These are phyloP conservation scores for Cygnus buccinator DNA, from an alignment of 2,113 vertebrate species.

Conservation along the genomic window DNA sequence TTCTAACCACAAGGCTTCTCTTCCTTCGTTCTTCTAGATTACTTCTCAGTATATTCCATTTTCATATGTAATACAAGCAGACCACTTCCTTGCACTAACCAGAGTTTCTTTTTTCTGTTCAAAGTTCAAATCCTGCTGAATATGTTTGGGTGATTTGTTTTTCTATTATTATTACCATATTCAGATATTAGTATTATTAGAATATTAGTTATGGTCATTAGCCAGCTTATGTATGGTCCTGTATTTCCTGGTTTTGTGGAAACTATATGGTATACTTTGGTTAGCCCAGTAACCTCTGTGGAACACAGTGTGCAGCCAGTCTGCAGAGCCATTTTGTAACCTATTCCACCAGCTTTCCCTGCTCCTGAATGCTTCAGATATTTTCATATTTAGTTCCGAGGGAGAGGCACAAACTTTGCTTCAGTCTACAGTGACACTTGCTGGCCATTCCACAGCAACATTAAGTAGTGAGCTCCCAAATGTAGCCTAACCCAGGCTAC, in stretches of 20 bases:
- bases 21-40: neutral
- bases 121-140: neutral
- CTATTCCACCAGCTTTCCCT: neutral
- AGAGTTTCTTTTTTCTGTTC: neutral
- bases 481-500: neutral
- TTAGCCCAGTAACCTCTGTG: neutral
- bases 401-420: neutral
- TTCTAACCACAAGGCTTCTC: neutral
- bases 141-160: neutral
- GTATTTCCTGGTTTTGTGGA: neutral
- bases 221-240: neutral
- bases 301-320: accelerated
- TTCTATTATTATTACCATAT: neutral
- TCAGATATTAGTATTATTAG: neutral
- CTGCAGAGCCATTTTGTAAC: neutral
- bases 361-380: neutral
- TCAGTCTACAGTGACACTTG: neutral
- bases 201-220: neutral
- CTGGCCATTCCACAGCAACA: neutral
- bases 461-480: neutral
- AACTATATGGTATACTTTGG: neutral
- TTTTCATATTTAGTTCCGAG: neutral
- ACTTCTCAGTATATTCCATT: neutral
- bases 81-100: neutral
- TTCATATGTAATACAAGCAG: neutral